Conservation (phyloP, 2,888 invertebrate species). For the Dynastes grantii region DNA sequence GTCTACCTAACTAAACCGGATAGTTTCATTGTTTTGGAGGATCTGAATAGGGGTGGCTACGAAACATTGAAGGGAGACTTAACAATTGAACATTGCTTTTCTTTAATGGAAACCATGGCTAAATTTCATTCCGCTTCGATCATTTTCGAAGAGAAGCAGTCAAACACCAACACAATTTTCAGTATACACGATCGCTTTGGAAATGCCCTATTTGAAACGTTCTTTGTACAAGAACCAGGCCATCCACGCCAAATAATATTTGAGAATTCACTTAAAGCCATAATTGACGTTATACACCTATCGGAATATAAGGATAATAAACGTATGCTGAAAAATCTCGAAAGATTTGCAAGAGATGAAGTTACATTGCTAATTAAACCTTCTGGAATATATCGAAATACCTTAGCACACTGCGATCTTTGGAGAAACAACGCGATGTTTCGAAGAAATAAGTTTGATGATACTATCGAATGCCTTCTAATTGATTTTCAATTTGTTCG, state of each 20-base stretch:
- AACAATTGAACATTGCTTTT: slow-evolving; percentile 69
- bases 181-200: slow-evolving; percentile 60
- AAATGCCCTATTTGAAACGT: slow-evolving; percentile 61
- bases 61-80: slow-evolving; percentile 59
- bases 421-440: slow-evolving; percentile 80
- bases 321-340: slow-evolving; percentile 54
- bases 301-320: slow-evolving; percentile 51
- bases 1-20: slow-evolving; percentile 69
- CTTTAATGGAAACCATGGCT: slow-evolving; percentile 71
- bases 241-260: slow-evolving; percentile 65
- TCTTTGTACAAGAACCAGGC: slow-evolving; percentile 61
- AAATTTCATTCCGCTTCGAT: slow-evolving; percentile 73
- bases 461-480: slow-evolving; percentile 75
- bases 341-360: slow-evolving; percentile 55
- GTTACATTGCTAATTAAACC: slow-evolving; percentile 60
- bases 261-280: slow-evolving; percentile 56
- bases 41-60: slow-evolving; percentile 69
- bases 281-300: slow-evolving; percentile 59
- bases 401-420: slow-evolving; percentile 76
- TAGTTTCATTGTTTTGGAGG: slow-evolving; percentile 71
- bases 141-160: slow-evolving; percentile 71
- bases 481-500: slow-evolving; percentile 81
- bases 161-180: slow-evolving; percentile 52
- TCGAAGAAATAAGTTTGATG: slow-evolving; percentile 61
- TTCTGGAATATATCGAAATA: slow-evolving; percentile 70